Conservation (phyloP, 2,888 invertebrate genomes). For the Cosmopolites sordidus region DNA sequence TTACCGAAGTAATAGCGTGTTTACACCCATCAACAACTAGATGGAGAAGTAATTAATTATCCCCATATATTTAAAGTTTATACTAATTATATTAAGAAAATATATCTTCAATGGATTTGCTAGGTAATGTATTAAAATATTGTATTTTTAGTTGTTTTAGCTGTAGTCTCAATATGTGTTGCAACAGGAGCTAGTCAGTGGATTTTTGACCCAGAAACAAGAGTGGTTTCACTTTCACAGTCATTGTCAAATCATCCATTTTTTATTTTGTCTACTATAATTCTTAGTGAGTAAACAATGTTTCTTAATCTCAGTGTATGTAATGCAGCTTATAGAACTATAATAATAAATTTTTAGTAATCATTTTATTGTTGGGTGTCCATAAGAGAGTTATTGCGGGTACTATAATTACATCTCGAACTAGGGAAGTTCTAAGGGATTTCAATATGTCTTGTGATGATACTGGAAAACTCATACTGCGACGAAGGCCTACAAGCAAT, state of each 20-base stretch:
- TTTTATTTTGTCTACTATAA: conserved; percentile 82
- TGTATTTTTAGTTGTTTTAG: conserved; percentile 68
- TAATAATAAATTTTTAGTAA: conserved; percentile 55
- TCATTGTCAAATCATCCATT: conserved; percentile 92
- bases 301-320: not conserved
- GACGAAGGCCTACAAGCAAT: conserved; percentile 68
- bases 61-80: no score
- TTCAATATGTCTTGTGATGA: conserved; percentile 99
- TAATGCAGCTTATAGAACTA: no score
- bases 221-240: conserved; percentile 85
- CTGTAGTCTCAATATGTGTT: conserved; percentile 82
- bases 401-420: conserved; percentile 89
- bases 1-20: conserved; percentile 96
- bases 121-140: no score
- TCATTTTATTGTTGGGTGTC: conserved; percentile 86
- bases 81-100: no score
- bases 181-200: conserved; percentile 95
- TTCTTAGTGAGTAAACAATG: conserved; percentile 60
- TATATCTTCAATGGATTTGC: no score
- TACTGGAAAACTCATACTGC: conserved; percentile 90
- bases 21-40: conserved; percentile 90
- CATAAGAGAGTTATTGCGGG: conserved; percentile 96
- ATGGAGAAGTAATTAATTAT: conserved; percentile 79
- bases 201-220: conserved; percentile 90
- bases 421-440: conserved; percentile 83